These are phyloP conservation scores for Himalopsyche kuldschensis DNA, from an alignment of 2,888 invertebrate species.

Conservation along the genomic window DNA sequence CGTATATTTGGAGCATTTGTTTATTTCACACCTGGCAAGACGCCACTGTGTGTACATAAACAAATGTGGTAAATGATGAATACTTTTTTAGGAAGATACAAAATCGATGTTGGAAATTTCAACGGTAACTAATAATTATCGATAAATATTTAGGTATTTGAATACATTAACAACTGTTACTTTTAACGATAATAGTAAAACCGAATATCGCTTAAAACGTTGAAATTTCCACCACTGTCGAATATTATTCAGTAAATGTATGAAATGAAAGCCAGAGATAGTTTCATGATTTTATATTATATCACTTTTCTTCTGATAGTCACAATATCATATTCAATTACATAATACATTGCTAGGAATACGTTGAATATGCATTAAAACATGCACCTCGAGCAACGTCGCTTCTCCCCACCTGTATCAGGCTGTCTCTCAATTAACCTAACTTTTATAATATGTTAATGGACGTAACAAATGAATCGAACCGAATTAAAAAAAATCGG, in stretches of 20 bases:
- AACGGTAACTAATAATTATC: too few relatives aligned
- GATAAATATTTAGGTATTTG: too few relatives aligned
- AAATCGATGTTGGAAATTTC: too few relatives aligned
- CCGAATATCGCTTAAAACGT: too few relatives aligned
- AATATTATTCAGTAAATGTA: neutral
- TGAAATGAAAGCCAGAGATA: neutral
- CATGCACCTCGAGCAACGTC: constrained; percentile 26
- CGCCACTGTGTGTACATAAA: too few relatives aligned
- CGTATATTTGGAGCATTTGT: too few relatives aligned
- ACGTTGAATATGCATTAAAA: constrained; percentile 30
- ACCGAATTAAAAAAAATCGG: constrained; percentile 5
- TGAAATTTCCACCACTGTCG: neutral
- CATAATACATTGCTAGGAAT: constrained; percentile 34
- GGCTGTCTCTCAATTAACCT: constrained; percentile 20
- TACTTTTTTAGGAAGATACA: too few relatives aligned
- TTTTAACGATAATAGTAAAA: too few relatives aligned
- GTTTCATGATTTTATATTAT: constrained; percentile 26
- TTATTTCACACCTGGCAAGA: too few relatives aligned
- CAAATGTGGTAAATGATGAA: too few relatives aligned
- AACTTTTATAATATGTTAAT: constrained; percentile 20
- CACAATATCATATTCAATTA: constrained; percentile 31
- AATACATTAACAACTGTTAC: too few relatives aligned
- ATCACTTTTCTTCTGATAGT: constrained; percentile 34
- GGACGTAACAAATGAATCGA: constrained; percentile 28
- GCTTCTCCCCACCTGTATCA: constrained; percentile 16